Base-by-base conservation (phyloP, 2,888 invertebrate genomes). In the Microplitis manilae region DNA sequence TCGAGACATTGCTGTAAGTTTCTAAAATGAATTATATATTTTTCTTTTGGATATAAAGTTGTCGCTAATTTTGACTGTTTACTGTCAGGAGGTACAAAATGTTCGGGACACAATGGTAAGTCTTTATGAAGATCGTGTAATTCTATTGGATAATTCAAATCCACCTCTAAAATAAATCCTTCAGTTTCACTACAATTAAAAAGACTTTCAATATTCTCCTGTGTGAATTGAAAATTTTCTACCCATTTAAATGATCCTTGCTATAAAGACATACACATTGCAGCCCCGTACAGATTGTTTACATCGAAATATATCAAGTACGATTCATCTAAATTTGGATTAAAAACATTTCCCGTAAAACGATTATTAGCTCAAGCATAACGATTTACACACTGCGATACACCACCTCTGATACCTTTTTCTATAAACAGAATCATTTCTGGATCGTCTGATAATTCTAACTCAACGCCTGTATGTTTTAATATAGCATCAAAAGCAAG, bases 131-230 rank as follows among this genome's bases (percentile, higher is more conserved):
- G 4, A 76, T 87, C 83, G 76, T 87, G 87, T 39, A 87, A 68
- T 6, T 77, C 20, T 61, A 62, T 5, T 6, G 73, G 73, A 62
- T 77, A 79, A 38, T 79, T 72, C 15, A 77, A 65, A 59, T 88
- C 87, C 5, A 89, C 87, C 79, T 88, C 87, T 30, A 87, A 80
- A 65, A 87, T 84, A 76, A 84, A 87, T 2, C 88, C 86, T 40
- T 77, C 61, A 39, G 20, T n/a, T n/a, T 75, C 75, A 7, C 70
- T 77, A 8, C 68, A 17, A 59, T 77, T 38, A 5, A 60, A 15
- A n/a, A 59, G 9, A 30, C 30, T 40, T n/a, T 72, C 20, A 39
- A 73, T 76, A 20, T 20, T 20, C 39, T 77, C 61, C 0, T 50
- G 9, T 4, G 8, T 9, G 4, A 2, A 9, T 9, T 50, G 0